Evolutionary conservation across 2,888 invertebrate genomes (phyloP), one percentile per base, ranked within the genome.

Genomic region (Punctoribates punctum): DNA sequence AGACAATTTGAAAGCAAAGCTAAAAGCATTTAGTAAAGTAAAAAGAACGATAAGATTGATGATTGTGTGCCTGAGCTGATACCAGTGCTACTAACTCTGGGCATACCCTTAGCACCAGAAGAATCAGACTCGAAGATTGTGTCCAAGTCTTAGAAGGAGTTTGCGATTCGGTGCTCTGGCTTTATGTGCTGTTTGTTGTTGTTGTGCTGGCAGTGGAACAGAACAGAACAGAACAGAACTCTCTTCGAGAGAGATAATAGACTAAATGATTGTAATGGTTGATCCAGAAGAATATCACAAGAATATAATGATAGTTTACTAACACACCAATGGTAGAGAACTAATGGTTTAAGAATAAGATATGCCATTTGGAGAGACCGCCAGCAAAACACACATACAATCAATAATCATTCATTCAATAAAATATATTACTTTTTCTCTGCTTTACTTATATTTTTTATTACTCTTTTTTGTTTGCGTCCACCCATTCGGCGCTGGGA

Each of bases 21-120:
- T 62, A 62, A 62, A 62, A 62, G 62, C 62, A 62, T 62, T 62
- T 62, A 62, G 62, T 62, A 34, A n/a, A n/a, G n/a, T n/a, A 62
- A 62, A 54, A 54, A 9, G 20, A 27, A 25, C 27, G 62, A 62
- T 62, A 62, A 62, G 62, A 62, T 62, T 62, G 62, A 62, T 62
- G 62, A 62, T 62, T 62, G 62, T 62, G 62, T 62, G 62, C 29
- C 62, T 23, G 20, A 6, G 23, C 62, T 62, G 29, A 9, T 20
- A 62, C 23, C 23, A 8, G 23, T 8, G 20, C 34, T n/a, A 17
- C 62, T 27, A 20, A 25, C 62, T 23, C 23, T 23, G 9, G 62
- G 23, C n/a, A 25, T n/a, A 15, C 20, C 4, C 54, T 20, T 1
- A 13, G 34, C 62, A 20, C 62, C 62, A 62, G 34, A 62, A 27